Evolutionary conservation across 2,888 invertebrate genomes (phyloP).

Genomic region (Capitulum mitella): DNA sequence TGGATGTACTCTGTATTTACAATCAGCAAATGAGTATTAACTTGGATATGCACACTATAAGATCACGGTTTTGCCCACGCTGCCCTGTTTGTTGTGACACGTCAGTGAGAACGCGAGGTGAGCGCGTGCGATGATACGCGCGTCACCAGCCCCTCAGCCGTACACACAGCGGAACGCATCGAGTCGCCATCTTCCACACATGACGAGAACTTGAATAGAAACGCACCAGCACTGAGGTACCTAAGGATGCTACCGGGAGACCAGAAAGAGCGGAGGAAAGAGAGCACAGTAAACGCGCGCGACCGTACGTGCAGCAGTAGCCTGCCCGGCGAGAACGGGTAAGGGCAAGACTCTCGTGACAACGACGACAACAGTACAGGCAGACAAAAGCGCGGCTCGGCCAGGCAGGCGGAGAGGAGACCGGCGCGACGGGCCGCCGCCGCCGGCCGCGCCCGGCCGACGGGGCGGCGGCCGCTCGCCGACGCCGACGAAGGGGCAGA

Average conservation of each 20-base stretch:
- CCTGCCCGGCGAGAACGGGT: not conserved
- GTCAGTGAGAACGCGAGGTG: not conserved
- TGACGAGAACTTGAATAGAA: not conserved
- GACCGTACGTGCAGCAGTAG: not conserved
- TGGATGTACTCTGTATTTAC: slow-evolving; percentile 13
- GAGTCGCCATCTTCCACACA: not conserved
- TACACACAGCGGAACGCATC: not conserved
- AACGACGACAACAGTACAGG: not conserved
- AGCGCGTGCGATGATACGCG: not conserved
- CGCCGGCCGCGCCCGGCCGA: too few relatives aligned
- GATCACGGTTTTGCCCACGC: slow-evolving; percentile 11
- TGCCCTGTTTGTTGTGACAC: not conserved
- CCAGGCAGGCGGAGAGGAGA: not conserved
- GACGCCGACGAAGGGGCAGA: not conserved
- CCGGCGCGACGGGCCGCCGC: not conserved
- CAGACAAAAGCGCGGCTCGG: not conserved
- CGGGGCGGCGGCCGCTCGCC: not conserved
- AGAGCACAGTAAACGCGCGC: not conserved
- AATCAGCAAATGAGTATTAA: slow-evolving; percentile 22
- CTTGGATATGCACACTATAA: slow-evolving; percentile 22
- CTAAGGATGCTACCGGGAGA: not conserved
- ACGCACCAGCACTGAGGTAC: not conserved
- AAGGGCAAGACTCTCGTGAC: not conserved
- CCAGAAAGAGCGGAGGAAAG: not conserved
- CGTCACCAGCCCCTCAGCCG: not conserved